Percentiles rank a stretch among this genome's conserved stretches.
phyloP scores from a whole-genome alignment of 2,113 vertebrate genomes.

The Cervus canadensis region DNA sequence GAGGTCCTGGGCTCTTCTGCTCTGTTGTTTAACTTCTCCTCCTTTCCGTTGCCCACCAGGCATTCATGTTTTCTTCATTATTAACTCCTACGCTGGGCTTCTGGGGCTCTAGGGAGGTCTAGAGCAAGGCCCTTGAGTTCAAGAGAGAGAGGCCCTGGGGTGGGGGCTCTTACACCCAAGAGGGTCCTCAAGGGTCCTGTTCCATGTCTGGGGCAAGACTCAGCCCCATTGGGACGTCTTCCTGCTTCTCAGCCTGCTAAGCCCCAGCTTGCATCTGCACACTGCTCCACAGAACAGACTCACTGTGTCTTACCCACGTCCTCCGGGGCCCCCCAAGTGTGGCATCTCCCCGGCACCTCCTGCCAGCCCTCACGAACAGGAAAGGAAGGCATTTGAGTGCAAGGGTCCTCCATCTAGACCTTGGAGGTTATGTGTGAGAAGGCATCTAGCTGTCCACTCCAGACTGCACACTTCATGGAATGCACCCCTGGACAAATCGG shows the following conservation, averaged over 20 bases:
- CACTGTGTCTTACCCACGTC: neutral
- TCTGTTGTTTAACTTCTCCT: neutral
- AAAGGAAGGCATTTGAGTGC: neutral
- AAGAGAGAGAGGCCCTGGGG: neutral
- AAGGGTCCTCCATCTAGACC: neutral
- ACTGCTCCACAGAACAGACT: too few relatives aligned
- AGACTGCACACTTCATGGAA: neutral
- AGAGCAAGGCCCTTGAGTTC: neutral
- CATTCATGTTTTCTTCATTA: neutral
- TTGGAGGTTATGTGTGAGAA: neutral
- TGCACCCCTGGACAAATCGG: neutral
- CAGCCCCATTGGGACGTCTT: neutral
- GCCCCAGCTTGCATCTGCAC: neutral
- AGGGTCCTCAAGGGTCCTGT: neutral
- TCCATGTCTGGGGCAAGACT: neutral
- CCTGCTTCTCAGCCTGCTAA: neutral
- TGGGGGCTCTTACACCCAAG: neutral
- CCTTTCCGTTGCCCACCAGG: neutral
- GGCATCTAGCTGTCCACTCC: neutral
- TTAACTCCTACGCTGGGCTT: too few relatives aligned
- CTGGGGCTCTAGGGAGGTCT: neutral
- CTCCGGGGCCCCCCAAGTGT: rapidly evolving
- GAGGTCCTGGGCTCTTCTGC: neutral
- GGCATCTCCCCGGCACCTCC: neutral
- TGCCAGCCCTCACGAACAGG: neutral